Conservation (phyloP, 1,140 invertebrate genomes). For the Planococcus citri region DNA sequence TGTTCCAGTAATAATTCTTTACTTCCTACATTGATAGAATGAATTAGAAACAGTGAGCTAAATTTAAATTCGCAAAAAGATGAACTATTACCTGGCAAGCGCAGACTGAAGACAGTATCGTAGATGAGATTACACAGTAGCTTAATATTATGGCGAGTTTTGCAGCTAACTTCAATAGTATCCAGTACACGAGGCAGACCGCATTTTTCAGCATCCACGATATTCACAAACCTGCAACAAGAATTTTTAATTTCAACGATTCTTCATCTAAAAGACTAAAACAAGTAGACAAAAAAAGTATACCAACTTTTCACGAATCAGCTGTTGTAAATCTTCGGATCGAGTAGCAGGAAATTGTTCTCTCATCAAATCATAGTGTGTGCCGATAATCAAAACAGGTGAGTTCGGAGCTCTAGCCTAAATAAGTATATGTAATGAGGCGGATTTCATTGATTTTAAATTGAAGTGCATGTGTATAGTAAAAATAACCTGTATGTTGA, state of each 20-base stretch:
- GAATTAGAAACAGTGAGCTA: neutral
- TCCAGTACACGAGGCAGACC: conserved; percentile 87
- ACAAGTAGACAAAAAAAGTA: neutral
- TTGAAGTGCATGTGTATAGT: neutral
- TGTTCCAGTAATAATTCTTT: conserved; percentile 86
- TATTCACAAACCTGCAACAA: conserved; percentile 62
- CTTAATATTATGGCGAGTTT: conserved; percentile 81
- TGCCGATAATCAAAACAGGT: conserved; percentile 86
- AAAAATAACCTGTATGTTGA: conserved; percentile 74
- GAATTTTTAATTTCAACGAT: neutral
- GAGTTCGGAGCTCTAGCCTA: conserved; percentile 82
- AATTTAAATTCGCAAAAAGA: neutral
- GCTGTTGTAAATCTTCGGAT: conserved; percentile 73
- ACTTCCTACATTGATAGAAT: conserved; percentile 43
- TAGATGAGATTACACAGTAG: conserved; percentile 86
- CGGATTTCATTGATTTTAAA: neutral
- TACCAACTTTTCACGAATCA: conserved; percentile 54
- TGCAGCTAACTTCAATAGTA: conserved; percentile 82
- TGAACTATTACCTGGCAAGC: conserved; percentile 51
- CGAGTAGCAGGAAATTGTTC: conserved; percentile 55
- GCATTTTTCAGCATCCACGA: conserved; percentile 90
- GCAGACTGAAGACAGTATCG: conserved; percentile 80
- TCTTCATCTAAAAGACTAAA: neutral
- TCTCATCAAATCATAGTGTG: conserved; percentile 81
- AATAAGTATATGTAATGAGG: conserved; percentile 22